Conservation (phyloP, 1,140 invertebrate genomes). For the Anastatus disparis region DNA sequence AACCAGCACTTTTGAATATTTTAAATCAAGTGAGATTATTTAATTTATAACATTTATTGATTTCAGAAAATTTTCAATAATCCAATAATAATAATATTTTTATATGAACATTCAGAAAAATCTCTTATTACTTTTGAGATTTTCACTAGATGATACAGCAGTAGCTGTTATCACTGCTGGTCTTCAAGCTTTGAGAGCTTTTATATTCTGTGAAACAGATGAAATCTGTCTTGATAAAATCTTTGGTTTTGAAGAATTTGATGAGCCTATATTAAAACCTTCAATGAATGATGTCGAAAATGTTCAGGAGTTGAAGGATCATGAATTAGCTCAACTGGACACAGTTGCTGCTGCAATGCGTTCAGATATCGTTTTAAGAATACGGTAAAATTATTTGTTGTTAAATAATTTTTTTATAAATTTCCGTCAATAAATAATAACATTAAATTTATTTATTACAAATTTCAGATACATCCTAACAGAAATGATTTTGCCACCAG, state of each 20-base stretch:
- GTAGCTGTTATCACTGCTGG: conserved; percentile 77
- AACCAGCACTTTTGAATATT: conserved; percentile 66
- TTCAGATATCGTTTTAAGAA: conserved; percentile 79
- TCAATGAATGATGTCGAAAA: conserved; percentile 75
- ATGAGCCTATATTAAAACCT: conserved; percentile 64
- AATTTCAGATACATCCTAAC: conserved; percentile 75
- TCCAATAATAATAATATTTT: background rate
- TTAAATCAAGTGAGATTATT: conserved; percentile 55
- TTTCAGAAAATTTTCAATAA: background rate
- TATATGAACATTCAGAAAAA: conserved; percentile 64
- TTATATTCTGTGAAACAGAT: conserved; percentile 81
- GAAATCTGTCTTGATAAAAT: conserved; percentile 79
- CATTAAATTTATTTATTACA: background rate
- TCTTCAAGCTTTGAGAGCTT: conserved; percentile 76
- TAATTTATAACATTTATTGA: background rate
- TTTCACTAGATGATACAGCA: conserved; percentile 87
- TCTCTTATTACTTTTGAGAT: conserved; percentile 83
- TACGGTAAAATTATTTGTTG: conserved; percentile 67
- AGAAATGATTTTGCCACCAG: conserved; percentile 72
- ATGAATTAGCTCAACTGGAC: conserved; percentile 83
- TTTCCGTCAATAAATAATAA: background rate
- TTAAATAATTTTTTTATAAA: background rate
- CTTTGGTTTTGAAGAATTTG: conserved; percentile 68
- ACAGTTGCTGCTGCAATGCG: conserved; percentile 77
- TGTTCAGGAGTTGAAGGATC: conserved; percentile 80